Evolutionary conservation across 1,140 invertebrate species (phyloP).

Genomic region (Oryzaephilus surinamensis): DNA sequence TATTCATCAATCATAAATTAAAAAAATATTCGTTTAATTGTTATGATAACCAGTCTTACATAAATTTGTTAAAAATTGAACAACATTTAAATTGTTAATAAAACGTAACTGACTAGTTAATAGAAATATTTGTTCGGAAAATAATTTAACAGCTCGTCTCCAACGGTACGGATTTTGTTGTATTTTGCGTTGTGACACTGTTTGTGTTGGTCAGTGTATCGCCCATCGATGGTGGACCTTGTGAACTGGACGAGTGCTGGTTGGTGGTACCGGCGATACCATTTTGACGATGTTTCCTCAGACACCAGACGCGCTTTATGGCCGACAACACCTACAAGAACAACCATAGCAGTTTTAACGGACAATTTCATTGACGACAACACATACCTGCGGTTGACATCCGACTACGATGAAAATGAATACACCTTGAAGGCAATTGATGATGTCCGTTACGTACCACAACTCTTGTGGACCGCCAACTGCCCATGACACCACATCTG

Average conservation of each 20-base stretch:
- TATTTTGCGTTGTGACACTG: conserved; percentile 31
- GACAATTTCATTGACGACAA: too few relatives aligned
- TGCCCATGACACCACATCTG: conserved; percentile 64
- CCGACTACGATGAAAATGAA: conserved; percentile 82
- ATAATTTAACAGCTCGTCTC: conserved; percentile 44
- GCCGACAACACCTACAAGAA: conserved; percentile 49
- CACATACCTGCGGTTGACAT: conserved; percentile 72
- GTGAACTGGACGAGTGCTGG: conserved; percentile 53
- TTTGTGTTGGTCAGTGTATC: conserved; percentile 52
- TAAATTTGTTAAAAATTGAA: too few relatives aligned
- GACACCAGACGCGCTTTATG: conserved; percentile 52
- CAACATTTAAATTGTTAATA: too few relatives aligned
- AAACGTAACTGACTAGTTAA: neutral
- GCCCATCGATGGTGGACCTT: conserved; percentile 62
- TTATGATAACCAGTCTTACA: too few relatives aligned
- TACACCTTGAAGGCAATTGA: conserved; percentile 78
- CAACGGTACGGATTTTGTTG: conserved; percentile 36
- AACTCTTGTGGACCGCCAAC: conserved; percentile 64
- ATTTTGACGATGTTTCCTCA: conserved; percentile 42
- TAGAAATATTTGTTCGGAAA: conserved; percentile 1
- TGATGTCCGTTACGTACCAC: conserved; percentile 70
- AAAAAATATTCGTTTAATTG: conserved; percentile 8
- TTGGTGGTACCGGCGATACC: conserved; percentile 42
- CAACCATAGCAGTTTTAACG: conserved; percentile 2
- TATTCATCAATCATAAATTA: conserved; percentile 1